phyloP scores from a whole-genome alignment of 1,140 invertebrate species.

The Aphaenogaster ashmeadi region DNA sequence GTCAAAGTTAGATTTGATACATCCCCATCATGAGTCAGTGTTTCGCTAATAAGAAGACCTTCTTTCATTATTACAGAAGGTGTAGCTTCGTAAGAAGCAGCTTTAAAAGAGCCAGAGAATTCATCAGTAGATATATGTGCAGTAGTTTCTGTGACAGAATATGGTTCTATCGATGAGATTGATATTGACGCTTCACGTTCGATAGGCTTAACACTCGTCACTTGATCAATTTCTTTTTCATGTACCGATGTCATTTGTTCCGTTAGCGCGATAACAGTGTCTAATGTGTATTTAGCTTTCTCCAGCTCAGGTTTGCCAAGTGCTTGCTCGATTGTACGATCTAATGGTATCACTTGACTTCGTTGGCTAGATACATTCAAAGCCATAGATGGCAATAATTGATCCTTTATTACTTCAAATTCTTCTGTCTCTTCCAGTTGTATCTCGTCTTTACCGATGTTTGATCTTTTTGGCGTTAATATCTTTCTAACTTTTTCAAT shows the following conservation, averaged over 20 bases:
- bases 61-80: constrained; percentile 88
- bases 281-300: constrained; percentile 88
- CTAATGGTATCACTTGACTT: constrained; percentile 87
- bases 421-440: constrained; percentile 86
- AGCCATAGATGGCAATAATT: constrained; percentile 75
- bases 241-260: constrained; percentile 86
- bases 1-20: constrained; percentile 69
- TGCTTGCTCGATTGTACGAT: constrained; percentile 87
- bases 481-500: constrained; percentile 72
- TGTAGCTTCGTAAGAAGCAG: constrained; percentile 86
- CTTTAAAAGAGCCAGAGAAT: constrained; percentile 87
- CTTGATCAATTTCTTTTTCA: constrained; percentile 88
- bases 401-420: constrained; percentile 79
- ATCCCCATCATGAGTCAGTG: constrained; percentile 79
- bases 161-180: constrained; percentile 88
- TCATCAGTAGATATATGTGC: constrained; percentile 87
- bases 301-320: constrained; percentile 84
- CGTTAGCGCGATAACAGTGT: constrained; percentile 87
- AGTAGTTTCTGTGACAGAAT: constrained; percentile 89
- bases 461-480: constrained; percentile 79
- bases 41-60: constrained; percentile 89
- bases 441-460: constrained; percentile 79
- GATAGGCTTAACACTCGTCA: constrained; percentile 82
- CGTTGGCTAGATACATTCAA: constrained; percentile 85
- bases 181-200: constrained; percentile 86